Evolutionary conservation across 2,888 invertebrate genomes (phyloP).

Genomic region (Ecliptopera silaceata): DNA sequence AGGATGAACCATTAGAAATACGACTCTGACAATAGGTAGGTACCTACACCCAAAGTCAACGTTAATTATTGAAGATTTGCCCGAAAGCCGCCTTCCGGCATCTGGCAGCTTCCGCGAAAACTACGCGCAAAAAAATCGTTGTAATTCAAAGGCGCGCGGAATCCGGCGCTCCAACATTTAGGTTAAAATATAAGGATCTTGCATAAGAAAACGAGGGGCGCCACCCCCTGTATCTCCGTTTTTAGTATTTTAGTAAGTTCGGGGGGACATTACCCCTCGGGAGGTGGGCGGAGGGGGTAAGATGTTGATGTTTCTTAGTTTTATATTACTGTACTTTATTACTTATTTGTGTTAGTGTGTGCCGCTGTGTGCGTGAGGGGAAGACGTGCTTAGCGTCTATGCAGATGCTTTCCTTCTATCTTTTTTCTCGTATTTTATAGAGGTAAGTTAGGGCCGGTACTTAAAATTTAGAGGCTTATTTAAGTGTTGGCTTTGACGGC

Average conservation of each 20-base stretch:
- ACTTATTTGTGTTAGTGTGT: constrained; percentile 78
- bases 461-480: constrained; percentile 42
- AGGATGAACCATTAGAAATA: not conserved
- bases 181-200: constrained; percentile 83
- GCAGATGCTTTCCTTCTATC: constrained; percentile 63
- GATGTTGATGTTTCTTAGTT: constrained; percentile 84
- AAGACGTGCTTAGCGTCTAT: constrained; percentile 62
- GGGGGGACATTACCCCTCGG: constrained; percentile 75
- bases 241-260: constrained; percentile 84
- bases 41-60: not conserved
- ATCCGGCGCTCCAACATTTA: constrained; percentile 65
- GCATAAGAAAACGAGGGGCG: constrained; percentile 79
- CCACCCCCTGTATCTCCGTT: constrained; percentile 79
- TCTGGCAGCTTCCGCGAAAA: constrained; percentile 30
- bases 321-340: constrained; percentile 83
- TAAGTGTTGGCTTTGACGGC: constrained; percentile 39
- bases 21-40: not conserved
- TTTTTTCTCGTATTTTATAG: constrained; percentile 42
- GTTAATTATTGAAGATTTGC: constrained; percentile 16
- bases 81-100: constrained; percentile 27
- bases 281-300: constrained; percentile 59
- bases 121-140: constrained; percentile 39
- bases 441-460: constrained; percentile 40
- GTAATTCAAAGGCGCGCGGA: constrained; percentile 45
- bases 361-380: constrained; percentile 55